Evolutionary conservation across 1,140 invertebrate genomes (phyloP), one percentile per base, ranked within the genome.

Genomic region (Drosophila suzukii): DNA sequence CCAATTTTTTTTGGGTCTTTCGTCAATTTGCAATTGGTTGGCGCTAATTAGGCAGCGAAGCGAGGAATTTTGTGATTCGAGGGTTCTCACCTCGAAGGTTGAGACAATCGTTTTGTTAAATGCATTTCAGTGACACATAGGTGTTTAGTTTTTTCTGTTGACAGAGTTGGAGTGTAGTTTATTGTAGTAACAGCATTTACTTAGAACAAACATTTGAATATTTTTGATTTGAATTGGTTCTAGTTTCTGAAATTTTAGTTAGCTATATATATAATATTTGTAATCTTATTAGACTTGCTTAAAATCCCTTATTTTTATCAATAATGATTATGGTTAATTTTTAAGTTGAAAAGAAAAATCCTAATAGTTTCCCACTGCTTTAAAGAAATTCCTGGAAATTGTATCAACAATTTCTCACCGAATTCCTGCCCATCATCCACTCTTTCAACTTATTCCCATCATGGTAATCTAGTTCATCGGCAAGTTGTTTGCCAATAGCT

Each of bases 41-140:
- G 59, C 53, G 70, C 71, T 86, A 89, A 89, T 83, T 88, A 83
- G 66, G 58, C 79, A 88, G 50, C 75, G 53, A 65, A 83, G 66
- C 82, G 72, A 82, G 53, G 53, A 82, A 60, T 41, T 63, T 60
- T 47, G n/a, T 13, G 36, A 55, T 38, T 55, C 44, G 43, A 55
- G 32, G 43, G 50, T 56, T 67, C 62, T 55, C 27, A 17, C 15
- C 27, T 55, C 66, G 49, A 67, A 55, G 62, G 66, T 68, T 67
- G 50, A 30, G 17, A 24, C 41, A 13, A 41, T 51, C 54, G 49
- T 65, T 75, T 75, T 75, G 73, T 75, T 47, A 47, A 75, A 36
- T 20, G 46, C 58, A 59, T 63, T 50, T 44, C 60, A 63, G 75
- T 84, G 50, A 84, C 81, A 79, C 47, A 65, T 39, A 66, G 47